A percentile compares a stretch with the other conserved stretches of the same genome.
These are phyloP conservation scores for Leucozona laternaria DNA, from an alignment of 2,888 invertebrate species.

Conservation along the genomic window DNA sequence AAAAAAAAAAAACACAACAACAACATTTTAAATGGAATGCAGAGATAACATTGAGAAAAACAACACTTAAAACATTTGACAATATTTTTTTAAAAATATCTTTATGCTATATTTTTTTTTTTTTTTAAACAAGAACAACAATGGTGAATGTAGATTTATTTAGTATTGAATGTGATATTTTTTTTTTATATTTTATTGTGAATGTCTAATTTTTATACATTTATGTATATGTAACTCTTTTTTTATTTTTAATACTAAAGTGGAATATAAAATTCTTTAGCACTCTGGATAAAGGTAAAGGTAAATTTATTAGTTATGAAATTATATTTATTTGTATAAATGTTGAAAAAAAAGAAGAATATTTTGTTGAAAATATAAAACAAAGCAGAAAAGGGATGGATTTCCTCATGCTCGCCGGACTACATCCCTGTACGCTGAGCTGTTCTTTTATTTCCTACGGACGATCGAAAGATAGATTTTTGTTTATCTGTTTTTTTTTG, in stretches of 20 bases:
- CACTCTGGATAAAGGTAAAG: constrained; percentile 27
- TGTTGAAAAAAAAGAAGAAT: constrained; percentile 13
- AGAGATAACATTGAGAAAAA: constrained; percentile 67
- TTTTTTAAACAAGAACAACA: constrained; percentile 50
- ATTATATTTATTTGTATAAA: constrained; percentile 27
- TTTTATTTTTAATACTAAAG: constrained; percentile 2
- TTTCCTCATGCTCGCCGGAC: constrained; percentile 38
- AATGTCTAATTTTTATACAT: neutral
- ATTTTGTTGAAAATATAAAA: neutral
- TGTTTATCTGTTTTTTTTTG: constrained; percentile 31
- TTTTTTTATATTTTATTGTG: neutral
- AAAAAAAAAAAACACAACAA: constrained; percentile 36
- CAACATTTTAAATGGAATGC: constrained; percentile 64
- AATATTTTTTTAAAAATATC: constrained; percentile 19
- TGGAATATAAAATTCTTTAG: neutral
- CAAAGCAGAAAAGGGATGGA: constrained; percentile 5
- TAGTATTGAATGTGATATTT: constrained; percentile 25
- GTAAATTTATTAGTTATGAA: constrained; percentile 1
- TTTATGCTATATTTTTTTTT: neutral
- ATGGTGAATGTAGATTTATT: constrained; percentile 45
- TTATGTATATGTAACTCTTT: neutral
- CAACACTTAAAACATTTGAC: constrained; percentile 24
- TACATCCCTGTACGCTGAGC: constrained; percentile 71
- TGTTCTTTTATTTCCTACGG: constrained; percentile 69
- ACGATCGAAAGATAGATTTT: constrained; percentile 62